Percentiles rank a stretch among this genome's conserved stretches.
These are phyloP conservation scores for Tetragonula clypearis DNA, from an alignment of 1,140 invertebrate species.

Conservation along the genomic window DNA sequence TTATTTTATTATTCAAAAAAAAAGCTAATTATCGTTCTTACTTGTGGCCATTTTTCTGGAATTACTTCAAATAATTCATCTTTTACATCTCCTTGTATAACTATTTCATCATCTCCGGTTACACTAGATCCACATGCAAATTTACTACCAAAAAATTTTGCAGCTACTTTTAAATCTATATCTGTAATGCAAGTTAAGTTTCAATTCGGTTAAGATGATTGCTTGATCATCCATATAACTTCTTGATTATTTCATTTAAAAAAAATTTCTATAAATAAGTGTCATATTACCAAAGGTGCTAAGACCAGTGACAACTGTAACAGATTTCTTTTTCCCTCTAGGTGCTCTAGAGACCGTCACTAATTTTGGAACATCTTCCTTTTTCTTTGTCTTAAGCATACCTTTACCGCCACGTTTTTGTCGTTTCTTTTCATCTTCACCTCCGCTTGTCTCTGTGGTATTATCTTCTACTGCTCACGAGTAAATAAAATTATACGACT, in stretches of 20 bases:
- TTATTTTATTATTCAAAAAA: not conserved
- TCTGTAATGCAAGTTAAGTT: constrained; percentile 83
- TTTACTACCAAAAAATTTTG: constrained; percentile 98
- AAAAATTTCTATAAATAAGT: not conserved
- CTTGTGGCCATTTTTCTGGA: constrained; percentile 98
- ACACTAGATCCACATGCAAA: constrained; percentile 99
- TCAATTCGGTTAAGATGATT: not conserved
- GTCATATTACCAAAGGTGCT: constrained; percentile 93
- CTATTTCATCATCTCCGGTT: constrained; percentile 99
- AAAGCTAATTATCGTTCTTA: constrained; percentile 72
- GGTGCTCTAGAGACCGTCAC: constrained; percentile 94
- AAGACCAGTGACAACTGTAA: constrained; percentile 94
- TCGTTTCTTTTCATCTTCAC: constrained; percentile 95
- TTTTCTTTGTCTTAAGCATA: constrained; percentile 89
- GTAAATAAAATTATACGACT: not conserved
- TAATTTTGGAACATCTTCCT: constrained; percentile 89
- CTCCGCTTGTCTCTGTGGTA: constrained; percentile 85
- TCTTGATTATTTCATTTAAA: not conserved
- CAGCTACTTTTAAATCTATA: constrained; percentile 98
- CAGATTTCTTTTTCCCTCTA: constrained; percentile 99
- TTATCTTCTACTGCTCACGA: constrained; percentile 76
- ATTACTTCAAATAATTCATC: constrained; percentile 98
- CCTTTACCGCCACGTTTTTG: constrained; percentile 92
- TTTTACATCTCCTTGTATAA: constrained; percentile 99
- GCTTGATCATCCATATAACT: not conserved